Evolutionary conservation across 2,113 vertebrate genomes (phyloP).

Genomic region (Okapia johnstoni): DNA sequence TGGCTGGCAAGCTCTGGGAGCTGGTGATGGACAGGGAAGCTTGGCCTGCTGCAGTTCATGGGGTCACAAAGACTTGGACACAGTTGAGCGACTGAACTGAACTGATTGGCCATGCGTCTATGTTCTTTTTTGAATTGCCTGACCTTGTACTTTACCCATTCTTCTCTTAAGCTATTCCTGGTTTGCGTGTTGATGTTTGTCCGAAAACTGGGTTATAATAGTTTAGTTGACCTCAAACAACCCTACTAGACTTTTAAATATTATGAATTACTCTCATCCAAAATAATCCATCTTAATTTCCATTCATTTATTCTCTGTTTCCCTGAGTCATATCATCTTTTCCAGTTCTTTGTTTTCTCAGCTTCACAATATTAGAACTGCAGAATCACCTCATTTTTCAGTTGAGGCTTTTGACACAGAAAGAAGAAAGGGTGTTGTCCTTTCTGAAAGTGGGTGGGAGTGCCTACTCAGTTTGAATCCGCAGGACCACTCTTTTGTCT

Average conservation of each 20-base stretch:
- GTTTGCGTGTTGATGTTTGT: constrained; percentile 30
- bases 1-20: neutral
- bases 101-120: neutral
- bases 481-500: neutral
- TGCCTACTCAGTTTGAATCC: neutral
- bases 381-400: neutral
- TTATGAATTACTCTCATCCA: constrained; percentile 29
- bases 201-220: constrained; percentile 36
- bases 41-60: neutral
- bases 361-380: neutral
- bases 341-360: neutral
- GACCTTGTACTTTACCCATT: neutral
- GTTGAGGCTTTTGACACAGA: neutral
- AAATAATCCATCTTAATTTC: constrained; percentile 31
- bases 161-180: neutral
- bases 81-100: neutral
- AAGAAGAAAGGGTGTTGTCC: neutral
- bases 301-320: neutral
- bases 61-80: neutral
- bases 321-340: neutral
- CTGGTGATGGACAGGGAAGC: neutral
- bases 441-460: neutral
- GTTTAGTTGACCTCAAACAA: constrained; percentile 55
- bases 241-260: constrained; percentile 28
- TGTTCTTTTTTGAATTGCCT: neutral